These are phyloP conservation scores for Passer montanus DNA, from an alignment of 2,113 vertebrate genomes.

Conservation along the genomic window DNA sequence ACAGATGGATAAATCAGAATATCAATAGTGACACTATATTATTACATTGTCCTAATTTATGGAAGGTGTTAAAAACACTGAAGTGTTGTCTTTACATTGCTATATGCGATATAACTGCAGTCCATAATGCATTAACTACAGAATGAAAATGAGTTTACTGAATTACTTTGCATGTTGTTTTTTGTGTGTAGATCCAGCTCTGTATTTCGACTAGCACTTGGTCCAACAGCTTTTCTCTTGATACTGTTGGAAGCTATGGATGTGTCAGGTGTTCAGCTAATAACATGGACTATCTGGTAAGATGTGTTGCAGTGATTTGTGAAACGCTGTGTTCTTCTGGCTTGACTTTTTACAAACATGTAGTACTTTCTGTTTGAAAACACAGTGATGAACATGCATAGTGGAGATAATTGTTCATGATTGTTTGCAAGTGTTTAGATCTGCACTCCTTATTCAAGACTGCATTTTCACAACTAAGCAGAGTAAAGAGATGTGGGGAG, in stretches of 20 bases:
- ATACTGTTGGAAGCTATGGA: conserved; percentile 95
- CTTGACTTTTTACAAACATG: background rate
- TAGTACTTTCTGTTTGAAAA: background rate
- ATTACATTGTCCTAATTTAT: background rate
- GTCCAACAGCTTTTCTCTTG: conserved; percentile 92
- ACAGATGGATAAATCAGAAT: background rate
- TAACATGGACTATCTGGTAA: conserved; percentile 91
- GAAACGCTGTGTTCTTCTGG: background rate
- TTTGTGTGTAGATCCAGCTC: conserved; percentile 84
- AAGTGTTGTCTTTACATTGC: background rate
- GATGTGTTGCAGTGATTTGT: background rate
- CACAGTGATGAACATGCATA: accelerated
- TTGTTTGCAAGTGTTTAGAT: background rate
- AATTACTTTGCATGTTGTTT: background rate
- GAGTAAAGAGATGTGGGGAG: background rate
- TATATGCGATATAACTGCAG: background rate
- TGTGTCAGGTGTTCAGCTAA: conserved; percentile 89
- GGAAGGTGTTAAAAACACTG: background rate
- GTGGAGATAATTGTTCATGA: background rate
- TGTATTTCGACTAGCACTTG: conserved; percentile 91
- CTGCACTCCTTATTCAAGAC: background rate
- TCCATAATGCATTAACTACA: background rate
- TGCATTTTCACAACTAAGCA: background rate
- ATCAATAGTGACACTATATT: background rate
- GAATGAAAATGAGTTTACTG: background rate